These are phyloP conservation scores for Andrena marginata DNA, from an alignment of 2,888 invertebrate species.

Conservation along the genomic window DNA sequence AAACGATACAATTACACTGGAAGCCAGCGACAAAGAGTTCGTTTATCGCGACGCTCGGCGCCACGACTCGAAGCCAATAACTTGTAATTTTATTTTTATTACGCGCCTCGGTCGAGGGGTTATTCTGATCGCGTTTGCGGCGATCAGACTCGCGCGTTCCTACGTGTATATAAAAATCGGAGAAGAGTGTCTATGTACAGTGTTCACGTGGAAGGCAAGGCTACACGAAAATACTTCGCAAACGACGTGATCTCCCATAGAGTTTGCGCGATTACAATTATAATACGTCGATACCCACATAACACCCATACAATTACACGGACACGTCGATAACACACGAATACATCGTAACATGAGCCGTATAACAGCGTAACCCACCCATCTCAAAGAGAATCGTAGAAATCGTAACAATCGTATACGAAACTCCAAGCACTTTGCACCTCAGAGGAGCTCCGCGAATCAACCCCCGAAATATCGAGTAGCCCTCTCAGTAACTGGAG, in stretches of 20 bases:
- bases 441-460: not conserved
- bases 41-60: not conserved
- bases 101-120: slow-evolving; percentile 3
- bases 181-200: slow-evolving; percentile 51
- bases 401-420: slow-evolving; percentile 52
- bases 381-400: slow-evolving; percentile 36
- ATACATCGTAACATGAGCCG: slow-evolving; percentile 40
- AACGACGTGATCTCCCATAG: slow-evolving; percentile 33
- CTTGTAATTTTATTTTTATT: not conserved
- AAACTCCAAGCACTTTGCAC: slow-evolving; percentile 31
- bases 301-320: slow-evolving; percentile 54
- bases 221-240: slow-evolving; percentile 31
- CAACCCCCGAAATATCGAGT: not conserved
- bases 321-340: slow-evolving; percentile 51
- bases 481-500: not conserved
- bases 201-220: slow-evolving; percentile 51
- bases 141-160: no score
- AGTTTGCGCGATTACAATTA: slow-evolving; percentile 35
- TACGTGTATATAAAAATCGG: slow-evolving; percentile 45
- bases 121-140: slow-evolving; percentile 2
- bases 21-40: not conserved
- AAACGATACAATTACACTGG: not conserved
- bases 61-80: not conserved
- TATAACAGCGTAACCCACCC: slow-evolving; percentile 23
- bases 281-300: slow-evolving; percentile 29